These are phyloP conservation scores for Edolisoma coerulescens DNA, from an alignment of 2,113 vertebrate species.

Conservation along the genomic window DNA sequence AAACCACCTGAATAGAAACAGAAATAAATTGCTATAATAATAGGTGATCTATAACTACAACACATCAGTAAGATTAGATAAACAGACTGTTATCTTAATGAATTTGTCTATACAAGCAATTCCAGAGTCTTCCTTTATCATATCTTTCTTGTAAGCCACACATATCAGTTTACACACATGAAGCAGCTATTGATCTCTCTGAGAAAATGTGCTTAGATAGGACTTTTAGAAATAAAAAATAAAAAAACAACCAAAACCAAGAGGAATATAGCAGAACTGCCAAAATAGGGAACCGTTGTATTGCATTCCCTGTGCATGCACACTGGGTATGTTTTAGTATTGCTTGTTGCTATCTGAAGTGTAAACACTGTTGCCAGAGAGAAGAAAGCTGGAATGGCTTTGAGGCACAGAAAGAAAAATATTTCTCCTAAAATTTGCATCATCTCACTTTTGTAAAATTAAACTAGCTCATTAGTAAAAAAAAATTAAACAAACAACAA, in stretches of 20 bases:
- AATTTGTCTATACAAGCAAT: constrained; percentile 9
- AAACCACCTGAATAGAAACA: background rate
- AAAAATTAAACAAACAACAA: background rate
- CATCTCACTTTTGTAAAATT: background rate
- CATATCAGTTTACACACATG: constrained; percentile 9
- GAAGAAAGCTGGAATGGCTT: background rate
- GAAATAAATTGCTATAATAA: constrained; percentile 1
- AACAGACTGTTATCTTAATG: constrained; percentile 21
- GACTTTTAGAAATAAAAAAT: background rate
- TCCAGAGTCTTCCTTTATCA: background rate
- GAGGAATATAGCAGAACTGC: background rate
- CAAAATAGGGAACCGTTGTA: background rate
- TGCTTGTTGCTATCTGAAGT: background rate
- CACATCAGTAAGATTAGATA: constrained; percentile 16
- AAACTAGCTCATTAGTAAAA: background rate
- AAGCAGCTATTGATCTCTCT: constrained; percentile 22
- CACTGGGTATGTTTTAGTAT: background rate
- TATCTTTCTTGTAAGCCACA: background rate
- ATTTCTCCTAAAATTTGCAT: background rate
- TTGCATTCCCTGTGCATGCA: background rate
- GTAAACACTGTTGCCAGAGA: background rate
- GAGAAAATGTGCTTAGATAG: background rate
- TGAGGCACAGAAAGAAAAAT: background rate
- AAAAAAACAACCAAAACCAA: background rate
- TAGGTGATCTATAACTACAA: constrained; percentile 1